Evolutionary conservation across 2,888 invertebrate genomes (phyloP), one percentile per base, ranked within the genome.

Genomic region (Therioaphis trifolii): DNA sequence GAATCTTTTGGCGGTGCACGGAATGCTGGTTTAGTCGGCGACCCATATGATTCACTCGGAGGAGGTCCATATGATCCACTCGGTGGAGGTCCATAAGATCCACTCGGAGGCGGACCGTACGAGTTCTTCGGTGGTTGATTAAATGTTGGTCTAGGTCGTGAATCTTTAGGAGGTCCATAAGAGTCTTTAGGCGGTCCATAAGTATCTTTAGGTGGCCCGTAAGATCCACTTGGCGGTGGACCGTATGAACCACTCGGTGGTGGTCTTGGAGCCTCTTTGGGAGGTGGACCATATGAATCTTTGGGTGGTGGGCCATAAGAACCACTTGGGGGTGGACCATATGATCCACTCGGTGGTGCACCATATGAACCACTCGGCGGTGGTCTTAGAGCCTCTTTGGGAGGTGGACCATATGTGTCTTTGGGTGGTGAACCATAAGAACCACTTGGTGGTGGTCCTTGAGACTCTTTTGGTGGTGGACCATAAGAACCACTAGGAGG

Each of bases 21-120:
- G 86, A 84, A 84, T 24, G 85, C 66, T 40, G 88, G 86, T 18
- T 85, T 85, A 12, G 86, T 90, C 0, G 88, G 87, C 21, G 88
- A 88, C 24, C 88, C 88, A 78, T 87, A 87, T 90, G 2, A 90
- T 89, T 14, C 90, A 89, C 87, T 80, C 40, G 88, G 89, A 86
- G 86, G 85, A 58, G 85, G 86, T 58, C 49, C 90, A 85, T 90
- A 90, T 12, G 88, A 87, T 1, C 88, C 89, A 86, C 90, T 90
- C n/a, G 85, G 87, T 40, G 87, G 49, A 29, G 40, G 18, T 4
- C 75, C 84, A 78, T 85, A 85, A 43, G 85, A 84, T 35, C 87
- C 87, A 79, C 88, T 87, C 18, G 88, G 88, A 27, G 89, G 88
- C 4, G 85, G 82, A 5, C 74, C 90, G 84, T 90, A 90, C 46